Conservation (phyloP, 1,140 invertebrate genomes). For the Branchinecta lindahli region DNA sequence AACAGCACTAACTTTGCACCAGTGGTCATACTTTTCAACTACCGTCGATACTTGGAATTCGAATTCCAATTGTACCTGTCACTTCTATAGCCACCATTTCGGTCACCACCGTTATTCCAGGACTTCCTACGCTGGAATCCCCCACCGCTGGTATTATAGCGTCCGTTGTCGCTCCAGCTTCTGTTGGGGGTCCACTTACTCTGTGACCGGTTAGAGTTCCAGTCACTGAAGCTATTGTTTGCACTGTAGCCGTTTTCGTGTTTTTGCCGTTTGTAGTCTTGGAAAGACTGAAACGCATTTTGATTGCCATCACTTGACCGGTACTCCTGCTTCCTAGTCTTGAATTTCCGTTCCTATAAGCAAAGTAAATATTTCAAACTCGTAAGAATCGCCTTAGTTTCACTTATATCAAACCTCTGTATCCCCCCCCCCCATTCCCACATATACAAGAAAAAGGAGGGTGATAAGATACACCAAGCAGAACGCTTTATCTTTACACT, state of each 20-base stretch:
- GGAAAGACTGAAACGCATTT: neutral
- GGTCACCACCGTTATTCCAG: neutral
- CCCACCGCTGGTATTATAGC: neutral
- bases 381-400: no score
- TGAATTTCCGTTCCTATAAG: neutral
- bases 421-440: no score
- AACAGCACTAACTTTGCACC: no score
- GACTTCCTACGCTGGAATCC: neutral
- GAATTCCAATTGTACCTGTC: neutral
- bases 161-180: neutral
- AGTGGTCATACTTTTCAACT: neutral
- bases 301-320: neutral
- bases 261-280: neutral
- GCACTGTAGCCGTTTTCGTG: neutral
- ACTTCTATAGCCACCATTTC: slow-evolving; percentile 3
- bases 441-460: no score
- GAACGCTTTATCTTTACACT: no score
- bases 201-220: neutral
- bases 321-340: neutral
- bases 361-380: no score
- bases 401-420: no score
- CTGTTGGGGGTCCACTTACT: neutral
- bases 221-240: neutral
- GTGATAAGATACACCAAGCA: no score
- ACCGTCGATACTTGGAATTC: neutral